Percentiles rank a stretch among this genome's conserved stretches.
phyloP scores from a whole-genome alignment of 2,797 vertebrate genomes.

The Cygnus olor region DNA sequence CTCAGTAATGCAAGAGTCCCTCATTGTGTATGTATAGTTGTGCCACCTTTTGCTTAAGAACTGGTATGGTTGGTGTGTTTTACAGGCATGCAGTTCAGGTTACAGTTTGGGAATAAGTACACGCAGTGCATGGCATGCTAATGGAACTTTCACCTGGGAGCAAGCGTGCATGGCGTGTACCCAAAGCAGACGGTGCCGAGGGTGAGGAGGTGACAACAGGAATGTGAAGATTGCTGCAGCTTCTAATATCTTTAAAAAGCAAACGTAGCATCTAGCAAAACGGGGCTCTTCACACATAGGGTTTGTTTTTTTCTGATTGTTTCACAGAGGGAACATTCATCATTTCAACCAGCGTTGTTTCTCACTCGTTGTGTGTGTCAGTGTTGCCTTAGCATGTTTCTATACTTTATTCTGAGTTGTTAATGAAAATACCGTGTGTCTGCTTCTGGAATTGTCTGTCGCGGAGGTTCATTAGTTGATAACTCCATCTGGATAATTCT shows the following conservation, averaged over 20 bases:
- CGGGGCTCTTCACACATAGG: neutral
- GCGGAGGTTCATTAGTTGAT: neutral
- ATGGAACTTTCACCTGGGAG: neutral
- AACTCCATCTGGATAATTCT: conserved; percentile 43
- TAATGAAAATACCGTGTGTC: neutral
- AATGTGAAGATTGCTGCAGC: neutral
- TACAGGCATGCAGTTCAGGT: neutral
- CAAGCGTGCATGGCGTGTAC: neutral
- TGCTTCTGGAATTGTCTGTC: neutral
- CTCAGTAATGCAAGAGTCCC: neutral
- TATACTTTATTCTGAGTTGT: neutral
- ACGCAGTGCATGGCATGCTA: neutral
- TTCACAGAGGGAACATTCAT: neutral
- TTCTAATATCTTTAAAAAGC: neutral
- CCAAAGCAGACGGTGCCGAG: fast-evolving
- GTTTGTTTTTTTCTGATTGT: neutral
- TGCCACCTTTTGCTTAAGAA: conserved; percentile 10
- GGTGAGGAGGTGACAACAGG: neutral
- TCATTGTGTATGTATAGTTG: neutral
- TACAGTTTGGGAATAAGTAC: neutral
- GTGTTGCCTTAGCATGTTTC: neutral
- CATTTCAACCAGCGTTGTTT: neutral
- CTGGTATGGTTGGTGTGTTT: neutral
- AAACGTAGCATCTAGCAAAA: neutral
- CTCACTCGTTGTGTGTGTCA: neutral